phyloP scores from a whole-genome alignment of 2,113 vertebrate species.

The Malurus elegans region DNA sequence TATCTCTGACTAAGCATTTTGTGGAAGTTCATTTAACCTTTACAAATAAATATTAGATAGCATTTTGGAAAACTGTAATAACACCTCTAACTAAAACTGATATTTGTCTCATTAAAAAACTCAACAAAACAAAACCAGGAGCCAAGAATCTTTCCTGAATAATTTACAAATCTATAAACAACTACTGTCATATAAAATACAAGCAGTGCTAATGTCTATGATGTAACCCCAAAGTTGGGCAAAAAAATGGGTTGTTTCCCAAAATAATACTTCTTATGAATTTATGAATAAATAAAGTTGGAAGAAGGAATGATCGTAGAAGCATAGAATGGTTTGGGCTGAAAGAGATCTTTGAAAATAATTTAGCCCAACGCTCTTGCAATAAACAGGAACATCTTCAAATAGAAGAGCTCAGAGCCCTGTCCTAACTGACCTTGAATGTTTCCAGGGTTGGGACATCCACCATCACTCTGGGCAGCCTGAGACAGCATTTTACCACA shows the following conservation, averaged over 20 bases:
- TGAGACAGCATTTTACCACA: background rate
- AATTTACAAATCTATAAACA: constrained; percentile 18
- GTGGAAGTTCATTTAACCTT: background rate
- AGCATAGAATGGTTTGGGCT: background rate
- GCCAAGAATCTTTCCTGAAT: background rate
- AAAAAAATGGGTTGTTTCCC: fast-evolving
- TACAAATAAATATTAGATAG: background rate
- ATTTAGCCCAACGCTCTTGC: background rate
- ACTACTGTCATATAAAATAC: background rate
- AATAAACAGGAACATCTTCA: background rate
- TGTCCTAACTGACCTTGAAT: background rate
- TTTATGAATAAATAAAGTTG: background rate
- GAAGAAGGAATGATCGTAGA: background rate
- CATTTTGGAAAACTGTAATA: background rate
- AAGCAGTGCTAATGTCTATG: background rate
- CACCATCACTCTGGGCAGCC: background rate
- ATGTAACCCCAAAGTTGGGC: background rate
- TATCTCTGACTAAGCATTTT: background rate
- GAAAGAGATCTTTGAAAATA: background rate
- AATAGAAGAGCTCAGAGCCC: background rate
- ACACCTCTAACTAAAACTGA: background rate
- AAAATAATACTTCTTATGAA: background rate
- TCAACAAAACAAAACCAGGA: background rate
- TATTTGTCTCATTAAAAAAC: background rate
- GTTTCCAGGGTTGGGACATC: background rate